A percentile compares a stretch with the other conserved stretches of the same genome.
These are phyloP conservation scores for Xyrichtys novacula DNA, from an alignment of 2,797 vertebrate genomes.

Conservation along the genomic window DNA sequence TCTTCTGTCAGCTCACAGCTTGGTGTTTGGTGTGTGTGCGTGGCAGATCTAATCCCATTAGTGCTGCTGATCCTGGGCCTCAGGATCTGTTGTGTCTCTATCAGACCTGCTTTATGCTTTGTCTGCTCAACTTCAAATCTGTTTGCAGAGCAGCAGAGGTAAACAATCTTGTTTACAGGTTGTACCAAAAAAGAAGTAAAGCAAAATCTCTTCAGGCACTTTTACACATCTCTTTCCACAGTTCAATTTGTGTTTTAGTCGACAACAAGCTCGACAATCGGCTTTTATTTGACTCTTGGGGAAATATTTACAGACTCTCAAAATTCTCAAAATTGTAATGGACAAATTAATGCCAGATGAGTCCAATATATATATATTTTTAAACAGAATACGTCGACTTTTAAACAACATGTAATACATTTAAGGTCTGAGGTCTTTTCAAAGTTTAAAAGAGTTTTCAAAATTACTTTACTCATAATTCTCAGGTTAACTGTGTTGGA, in stretches of 20 bases:
- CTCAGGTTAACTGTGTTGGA: neutral
- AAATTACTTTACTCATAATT: neutral
- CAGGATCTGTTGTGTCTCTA: constrained; percentile 67
- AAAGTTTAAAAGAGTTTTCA: neutral
- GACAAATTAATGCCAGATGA: constrained; percentile 15
- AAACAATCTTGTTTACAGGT: constrained; percentile 60
- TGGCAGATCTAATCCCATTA: constrained; percentile 72
- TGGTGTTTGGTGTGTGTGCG: constrained; percentile 44
- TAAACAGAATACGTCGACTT: too few relatives aligned
- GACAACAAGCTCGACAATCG: neutral
- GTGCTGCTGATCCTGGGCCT: constrained; percentile 63
- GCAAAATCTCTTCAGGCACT: constrained; percentile 23
- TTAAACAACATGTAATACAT: constrained; percentile 3
- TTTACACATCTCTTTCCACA: constrained; percentile 9
- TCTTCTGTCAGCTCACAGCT: constrained; percentile 11
- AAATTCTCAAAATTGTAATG: constrained; percentile 8
- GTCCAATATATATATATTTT: too few relatives aligned
- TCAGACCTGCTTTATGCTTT: constrained; percentile 62
- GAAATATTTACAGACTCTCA: constrained; percentile 16
- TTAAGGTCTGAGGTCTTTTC: neutral
- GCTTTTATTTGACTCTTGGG: constrained; percentile 7
- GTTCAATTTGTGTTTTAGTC: constrained; percentile 12
- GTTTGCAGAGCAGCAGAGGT: constrained; percentile 34
- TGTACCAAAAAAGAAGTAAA: constrained; percentile 14
- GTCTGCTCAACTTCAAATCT: constrained; percentile 42